Evolutionary conservation across 2,113 vertebrate species (phyloP).

Genomic region (Tetrao urogallus): DNA sequence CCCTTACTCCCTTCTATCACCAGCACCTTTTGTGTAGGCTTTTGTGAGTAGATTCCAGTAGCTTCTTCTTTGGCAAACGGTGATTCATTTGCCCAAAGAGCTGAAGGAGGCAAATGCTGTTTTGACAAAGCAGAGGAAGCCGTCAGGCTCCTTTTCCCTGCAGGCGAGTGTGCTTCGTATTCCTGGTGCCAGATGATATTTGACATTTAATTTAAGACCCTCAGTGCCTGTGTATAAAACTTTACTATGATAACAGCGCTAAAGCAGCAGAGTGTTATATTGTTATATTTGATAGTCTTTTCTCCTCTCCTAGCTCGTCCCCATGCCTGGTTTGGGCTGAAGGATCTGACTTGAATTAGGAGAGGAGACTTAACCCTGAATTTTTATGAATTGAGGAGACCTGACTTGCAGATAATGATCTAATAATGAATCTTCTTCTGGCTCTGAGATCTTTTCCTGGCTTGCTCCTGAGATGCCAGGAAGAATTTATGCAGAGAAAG

Average conservation of each 20-base stretch:
- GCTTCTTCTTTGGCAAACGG: background rate
- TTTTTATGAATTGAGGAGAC: background rate
- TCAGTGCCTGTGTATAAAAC: constrained; percentile 39
- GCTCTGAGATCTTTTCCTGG: background rate
- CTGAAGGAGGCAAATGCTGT: background rate
- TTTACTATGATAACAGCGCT: constrained; percentile 48
- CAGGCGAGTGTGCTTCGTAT: background rate
- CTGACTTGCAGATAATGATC: constrained; percentile 10
- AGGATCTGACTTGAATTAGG: constrained; percentile 15
- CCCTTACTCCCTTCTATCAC: background rate
- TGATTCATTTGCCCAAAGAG: background rate
- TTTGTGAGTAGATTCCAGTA: background rate
- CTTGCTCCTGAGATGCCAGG: background rate
- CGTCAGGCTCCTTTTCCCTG: constrained; percentile 17
- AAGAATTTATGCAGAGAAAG: constrained; percentile 7
- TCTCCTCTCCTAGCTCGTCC: constrained; percentile 7
- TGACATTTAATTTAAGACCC: constrained; percentile 75
- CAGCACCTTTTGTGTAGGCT: background rate
- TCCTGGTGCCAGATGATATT: constrained; percentile 58
- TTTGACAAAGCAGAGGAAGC: constrained; percentile 36
- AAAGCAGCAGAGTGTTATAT: constrained; percentile 19
- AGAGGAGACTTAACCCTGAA: background rate
- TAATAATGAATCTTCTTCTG: background rate
- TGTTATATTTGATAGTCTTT: constrained; percentile 51
- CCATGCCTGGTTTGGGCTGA: background rate